A percentile compares a stretch with the other conserved stretches of the same genome.
phyloP scores from a whole-genome alignment of 2,797 vertebrate species.

The Mormyrus proboscirostris region DNA sequence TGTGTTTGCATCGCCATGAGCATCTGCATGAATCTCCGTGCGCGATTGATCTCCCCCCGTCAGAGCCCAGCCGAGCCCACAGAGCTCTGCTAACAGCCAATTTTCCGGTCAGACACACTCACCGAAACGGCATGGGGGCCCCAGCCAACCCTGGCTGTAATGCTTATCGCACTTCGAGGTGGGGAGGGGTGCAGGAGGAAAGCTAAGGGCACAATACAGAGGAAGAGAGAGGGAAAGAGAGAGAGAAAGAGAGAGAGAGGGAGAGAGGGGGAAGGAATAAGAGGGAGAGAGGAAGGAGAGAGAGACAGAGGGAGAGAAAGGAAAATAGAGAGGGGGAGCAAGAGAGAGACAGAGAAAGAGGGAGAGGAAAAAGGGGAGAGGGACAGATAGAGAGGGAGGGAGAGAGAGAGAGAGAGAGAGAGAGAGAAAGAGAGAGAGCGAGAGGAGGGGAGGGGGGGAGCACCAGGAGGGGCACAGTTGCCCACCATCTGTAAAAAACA shows the following conservation, averaged over 20 bases:
- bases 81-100: conserved; percentile 12
- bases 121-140: neutral
- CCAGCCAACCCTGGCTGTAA: neutral
- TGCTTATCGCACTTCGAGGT: neutral
- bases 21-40: neutral
- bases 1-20: neutral
- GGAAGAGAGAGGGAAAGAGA: neutral
- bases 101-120: conserved; percentile 18
- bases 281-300: neutral
- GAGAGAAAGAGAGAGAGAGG: neutral
- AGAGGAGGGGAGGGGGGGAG: neutral
- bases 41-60: neutral
- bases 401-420: neutral
- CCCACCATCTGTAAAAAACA: neutral
- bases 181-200: too few species aligned
- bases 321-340: neutral
- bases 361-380: neutral
- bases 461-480: neutral
- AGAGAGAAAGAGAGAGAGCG: neutral
- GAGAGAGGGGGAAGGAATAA: neutral
- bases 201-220: neutral
- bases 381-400: neutral
- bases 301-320: neutral
- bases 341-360: neutral
- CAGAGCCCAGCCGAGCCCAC: neutral